phyloP scores from a whole-genome alignment of 2,888 invertebrate species.

The Archaeoteleia sp. region DNA sequence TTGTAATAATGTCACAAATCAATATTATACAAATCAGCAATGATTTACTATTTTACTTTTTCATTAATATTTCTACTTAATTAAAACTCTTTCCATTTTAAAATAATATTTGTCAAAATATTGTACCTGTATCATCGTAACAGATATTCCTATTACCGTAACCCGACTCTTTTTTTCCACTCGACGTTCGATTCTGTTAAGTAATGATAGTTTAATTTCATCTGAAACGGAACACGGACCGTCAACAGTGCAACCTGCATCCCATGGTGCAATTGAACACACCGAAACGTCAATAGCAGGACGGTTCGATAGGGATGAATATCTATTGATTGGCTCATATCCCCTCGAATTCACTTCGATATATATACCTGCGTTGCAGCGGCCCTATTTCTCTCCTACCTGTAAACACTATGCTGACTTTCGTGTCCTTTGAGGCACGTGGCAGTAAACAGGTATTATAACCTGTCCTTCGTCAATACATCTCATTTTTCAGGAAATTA shows the following conservation, averaged over 20 bases:
- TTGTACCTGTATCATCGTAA: too few relatives aligned
- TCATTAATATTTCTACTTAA: too few relatives aligned
- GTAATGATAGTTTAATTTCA: constrained; percentile 29
- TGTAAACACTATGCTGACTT: constrained; percentile 50
- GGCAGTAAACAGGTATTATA: constrained; percentile 62
- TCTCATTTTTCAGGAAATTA: constrained; percentile 41
- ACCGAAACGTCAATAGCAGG: constrained; percentile 65
- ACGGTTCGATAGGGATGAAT: constrained; percentile 72
- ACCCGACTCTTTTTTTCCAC: too few relatives aligned
- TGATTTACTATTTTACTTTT: too few relatives aligned
- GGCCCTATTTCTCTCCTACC: constrained; percentile 44
- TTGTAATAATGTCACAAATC: too few relatives aligned
- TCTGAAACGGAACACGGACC: constrained; percentile 24
- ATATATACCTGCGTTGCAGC: constrained; percentile 54
- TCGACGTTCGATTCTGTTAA: constrained; percentile 6
- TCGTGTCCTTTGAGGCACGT: constrained; percentile 59
- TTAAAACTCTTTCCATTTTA: too few relatives aligned
- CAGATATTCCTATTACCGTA: too few relatives aligned
- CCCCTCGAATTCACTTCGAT: constrained; percentile 63
- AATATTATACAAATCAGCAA: too few relatives aligned
- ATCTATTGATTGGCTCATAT: constrained; percentile 71
- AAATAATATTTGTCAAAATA: too few relatives aligned
- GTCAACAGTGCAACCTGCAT: constrained; percentile 68
- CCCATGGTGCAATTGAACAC: constrained; percentile 66
- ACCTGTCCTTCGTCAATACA: constrained; percentile 35